Evolutionary conservation across 1,140 invertebrate species (phyloP).

Genomic region (Megalopta genalis): DNA sequence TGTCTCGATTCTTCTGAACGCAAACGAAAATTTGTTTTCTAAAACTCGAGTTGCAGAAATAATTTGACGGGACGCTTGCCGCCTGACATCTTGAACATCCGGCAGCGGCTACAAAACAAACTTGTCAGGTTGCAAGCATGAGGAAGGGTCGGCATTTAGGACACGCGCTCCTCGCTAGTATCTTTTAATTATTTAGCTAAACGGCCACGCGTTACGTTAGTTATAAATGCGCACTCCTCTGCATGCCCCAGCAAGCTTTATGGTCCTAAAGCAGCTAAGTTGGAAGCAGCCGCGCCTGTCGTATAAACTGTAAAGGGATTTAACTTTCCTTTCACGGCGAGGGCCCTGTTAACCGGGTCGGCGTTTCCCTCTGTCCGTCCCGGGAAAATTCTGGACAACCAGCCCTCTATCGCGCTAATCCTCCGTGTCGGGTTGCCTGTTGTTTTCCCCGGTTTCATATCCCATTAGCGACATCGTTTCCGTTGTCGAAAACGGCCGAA

Average conservation of each 20-base stretch:
- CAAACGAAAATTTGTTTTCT: background rate
- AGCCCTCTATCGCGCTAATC: slow-evolving; percentile 61
- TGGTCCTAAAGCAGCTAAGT: slow-evolving; percentile 75
- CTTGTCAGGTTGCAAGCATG: slow-evolving; percentile 34
- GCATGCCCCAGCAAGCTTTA: slow-evolving; percentile 73
- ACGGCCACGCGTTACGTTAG: slow-evolving; percentile 74
- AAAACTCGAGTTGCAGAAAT: background rate
- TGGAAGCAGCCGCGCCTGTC: slow-evolving; percentile 73
- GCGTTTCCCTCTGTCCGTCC: slow-evolving; percentile 63
- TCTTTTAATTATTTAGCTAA: slow-evolving; percentile 80
- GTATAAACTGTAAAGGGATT: slow-evolving; percentile 79
- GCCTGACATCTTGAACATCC: background rate
- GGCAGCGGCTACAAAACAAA: slow-evolving; percentile 9
- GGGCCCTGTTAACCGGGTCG: slow-evolving; percentile 72
- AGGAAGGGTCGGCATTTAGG: slow-evolving; percentile 40
- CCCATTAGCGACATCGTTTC: slow-evolving; percentile 51
- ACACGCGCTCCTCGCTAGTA: slow-evolving; percentile 67
- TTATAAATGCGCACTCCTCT: slow-evolving; percentile 74
- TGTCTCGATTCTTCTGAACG: background rate
- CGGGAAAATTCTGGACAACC: slow-evolving; percentile 64
- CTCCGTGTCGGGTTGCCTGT: slow-evolving; percentile 54
- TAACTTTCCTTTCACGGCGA: slow-evolving; percentile 77
- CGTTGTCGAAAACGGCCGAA: background rate
- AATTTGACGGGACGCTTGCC: background rate
- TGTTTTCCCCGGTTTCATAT: slow-evolving; percentile 61